A percentile compares a stretch with the other conserved stretches of the same genome.
Conservation (phyloP, 2,888 invertebrate species). For the Diplazon laetatorius region DNA sequence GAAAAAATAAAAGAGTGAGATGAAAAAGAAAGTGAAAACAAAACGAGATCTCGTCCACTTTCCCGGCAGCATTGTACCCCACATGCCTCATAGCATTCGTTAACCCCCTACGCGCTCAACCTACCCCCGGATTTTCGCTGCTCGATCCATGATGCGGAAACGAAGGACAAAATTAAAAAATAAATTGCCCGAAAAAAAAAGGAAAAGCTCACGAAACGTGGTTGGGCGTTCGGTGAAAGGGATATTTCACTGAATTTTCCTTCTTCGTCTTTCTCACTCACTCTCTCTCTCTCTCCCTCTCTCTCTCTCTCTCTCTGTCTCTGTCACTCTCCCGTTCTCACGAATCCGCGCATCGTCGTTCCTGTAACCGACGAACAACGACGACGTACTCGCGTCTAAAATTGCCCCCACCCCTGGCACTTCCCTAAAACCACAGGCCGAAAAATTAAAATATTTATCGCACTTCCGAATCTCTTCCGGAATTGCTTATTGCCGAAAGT, state of each 20-base stretch:
- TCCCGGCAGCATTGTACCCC: constrained; percentile 8
- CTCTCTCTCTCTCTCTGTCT: constrained; percentile 56
- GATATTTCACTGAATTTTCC: constrained; percentile 46
- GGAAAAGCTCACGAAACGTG: constrained; percentile 67
- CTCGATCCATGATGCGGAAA: constrained; percentile 66
- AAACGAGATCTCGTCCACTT: constrained; percentile 48
- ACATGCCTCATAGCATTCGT: constrained; percentile 4
- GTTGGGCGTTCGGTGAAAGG: constrained; percentile 65
- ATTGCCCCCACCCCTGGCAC: constrained; percentile 34
- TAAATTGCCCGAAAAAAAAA: constrained; percentile 73
- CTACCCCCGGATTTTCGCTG: constrained; percentile 32
- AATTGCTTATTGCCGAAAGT: constrained; percentile 79
- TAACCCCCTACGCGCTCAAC: no score
- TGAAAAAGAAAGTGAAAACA: no score
- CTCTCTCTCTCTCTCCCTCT: constrained; percentile 62
- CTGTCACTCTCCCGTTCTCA: constrained; percentile 56
- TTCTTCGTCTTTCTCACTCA: constrained; percentile 56
- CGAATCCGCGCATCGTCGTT: constrained; percentile 17
- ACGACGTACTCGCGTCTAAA: constrained; percentile 47
- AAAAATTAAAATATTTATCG: constrained; percentile 78
- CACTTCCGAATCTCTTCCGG: constrained; percentile 76
- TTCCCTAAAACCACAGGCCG: constrained; percentile 63
- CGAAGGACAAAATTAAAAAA: constrained; percentile 78
- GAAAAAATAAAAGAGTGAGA: no score
- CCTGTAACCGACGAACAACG: constrained; percentile 39